Base-by-base conservation (phyloP, 92 coral and sea anemone species). In the Montipora capitata region DNA sequence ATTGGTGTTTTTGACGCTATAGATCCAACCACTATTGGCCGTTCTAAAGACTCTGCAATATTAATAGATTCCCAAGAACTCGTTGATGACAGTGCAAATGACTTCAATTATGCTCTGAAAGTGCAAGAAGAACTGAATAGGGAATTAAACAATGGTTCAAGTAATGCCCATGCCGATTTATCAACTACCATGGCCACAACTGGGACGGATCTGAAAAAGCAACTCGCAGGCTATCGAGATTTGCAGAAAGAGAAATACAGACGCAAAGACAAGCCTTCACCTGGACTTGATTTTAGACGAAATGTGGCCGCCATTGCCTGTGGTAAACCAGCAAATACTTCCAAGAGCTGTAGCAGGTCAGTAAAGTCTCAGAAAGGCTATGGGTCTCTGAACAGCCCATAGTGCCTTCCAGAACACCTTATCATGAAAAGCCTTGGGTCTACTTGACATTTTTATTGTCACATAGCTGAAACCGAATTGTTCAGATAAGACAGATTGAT, bases 291-390 rank as follows among this genome's bases (percentile, higher is more conserved):
- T 27, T 92, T 92, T 58, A 64, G 95, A 72, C 83, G 79, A 64
- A 88, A 89, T 72, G 95, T 84, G 5, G 93, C 84, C 68, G 95
- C 95, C 14, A 88, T 92, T 10, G 95, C 95, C 5, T 79, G 73
- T 78, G 95, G 95, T 2, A 92, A 89, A 68, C 85, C 85, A 38
- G 85, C 76, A 10, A 85, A 65, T n/a, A 75, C 82, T 15, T 57
- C 62, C 2, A 15, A 3, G 4, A 16, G 67, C 7, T 56, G 87
- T 71, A 56, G 87, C 77, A 39, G 15, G 52, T 13, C 40, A 39
- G 54, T 35, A 52, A n/a, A 49, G 79, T 49, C 39, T 41, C 62
- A 40, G 69, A 8, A 3, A 82, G 70, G 52, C 10, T 48, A 48
- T 48, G 52, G 52, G 7, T 48, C 7, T 0, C 10, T 48, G 35